phyloP scores from a whole-genome alignment of 1,140 invertebrate genomes.

The Heliothis subflexa region DNA sequence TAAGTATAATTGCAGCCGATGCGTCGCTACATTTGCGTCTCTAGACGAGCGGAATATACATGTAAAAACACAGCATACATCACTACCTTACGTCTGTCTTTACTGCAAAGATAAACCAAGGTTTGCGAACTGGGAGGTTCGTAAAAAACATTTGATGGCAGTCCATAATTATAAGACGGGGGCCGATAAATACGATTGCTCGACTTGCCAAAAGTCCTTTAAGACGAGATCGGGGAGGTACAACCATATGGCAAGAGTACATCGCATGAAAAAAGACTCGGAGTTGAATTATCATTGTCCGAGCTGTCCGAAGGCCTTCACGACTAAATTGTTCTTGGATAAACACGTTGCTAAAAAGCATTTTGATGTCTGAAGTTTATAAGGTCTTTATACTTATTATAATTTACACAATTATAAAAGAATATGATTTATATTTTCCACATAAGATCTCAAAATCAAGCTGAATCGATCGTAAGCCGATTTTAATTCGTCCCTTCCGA shows the following conservation, averaged over 20 bases:
- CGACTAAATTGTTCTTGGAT: constrained; percentile 78
- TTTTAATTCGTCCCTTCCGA: not conserved
- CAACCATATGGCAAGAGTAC: constrained; percentile 78
- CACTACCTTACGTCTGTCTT: constrained; percentile 75
- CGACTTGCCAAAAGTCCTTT: constrained; percentile 76
- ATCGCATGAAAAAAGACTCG: constrained; percentile 73
- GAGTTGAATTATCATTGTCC: constrained; percentile 75
- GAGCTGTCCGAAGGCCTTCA: constrained; percentile 76
- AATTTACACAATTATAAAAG: not conserved
- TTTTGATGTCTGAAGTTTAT: constrained; percentile 62
- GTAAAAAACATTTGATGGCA: constrained; percentile 77
- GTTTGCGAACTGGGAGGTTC: constrained; percentile 77
- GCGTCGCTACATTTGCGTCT: constrained; percentile 74
- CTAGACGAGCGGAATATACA: constrained; percentile 78
- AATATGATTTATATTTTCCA: not conserved
- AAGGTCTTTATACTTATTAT: not conserved
- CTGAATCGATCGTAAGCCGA: not conserved
- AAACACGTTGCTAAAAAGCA: constrained; percentile 81
- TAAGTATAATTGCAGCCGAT: constrained; percentile 77
- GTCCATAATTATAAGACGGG: constrained; percentile 78
- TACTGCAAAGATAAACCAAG: constrained; percentile 79
- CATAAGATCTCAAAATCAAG: not conserved
- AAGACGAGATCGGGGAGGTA: constrained; percentile 81
- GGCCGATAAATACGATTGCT: constrained; percentile 76
- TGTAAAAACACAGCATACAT: constrained; percentile 79